Conservation (phyloP, 2,888 invertebrate genomes). For the Agonopterix heracliana region DNA sequence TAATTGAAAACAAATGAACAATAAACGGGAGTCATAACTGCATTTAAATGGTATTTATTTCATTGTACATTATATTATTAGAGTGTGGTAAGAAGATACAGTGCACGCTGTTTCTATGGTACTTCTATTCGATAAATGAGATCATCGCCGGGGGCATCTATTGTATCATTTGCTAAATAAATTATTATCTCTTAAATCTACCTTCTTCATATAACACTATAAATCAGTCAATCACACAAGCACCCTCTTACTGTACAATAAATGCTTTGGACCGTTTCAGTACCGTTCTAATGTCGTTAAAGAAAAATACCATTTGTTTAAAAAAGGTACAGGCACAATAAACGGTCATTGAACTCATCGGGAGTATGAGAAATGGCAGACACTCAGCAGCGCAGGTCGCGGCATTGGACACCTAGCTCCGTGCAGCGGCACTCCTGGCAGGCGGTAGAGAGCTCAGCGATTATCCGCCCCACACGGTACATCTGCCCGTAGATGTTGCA, state of each 20-base stretch:
- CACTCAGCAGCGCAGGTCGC: conserved; percentile 54
- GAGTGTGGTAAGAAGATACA: not conserved
- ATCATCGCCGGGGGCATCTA: conserved; percentile 40
- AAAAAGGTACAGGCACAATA: no score
- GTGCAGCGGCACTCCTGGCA: conserved; percentile 92
- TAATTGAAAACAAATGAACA: no score
- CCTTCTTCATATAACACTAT: conserved; percentile 8
- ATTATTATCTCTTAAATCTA: conserved; percentile 23
- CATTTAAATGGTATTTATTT: no score
- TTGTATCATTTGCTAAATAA: conserved; percentile 24
- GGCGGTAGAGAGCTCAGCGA: conserved; percentile 86
- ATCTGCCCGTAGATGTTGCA: conserved; percentile 94
- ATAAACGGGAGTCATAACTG: no score
- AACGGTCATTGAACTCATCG: no score
- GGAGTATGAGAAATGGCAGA: not conserved
- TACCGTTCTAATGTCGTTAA: not conserved
- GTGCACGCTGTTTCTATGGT: conserved; percentile 14
- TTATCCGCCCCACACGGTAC: conserved; percentile 89
- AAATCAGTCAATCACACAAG: conserved; percentile 16
- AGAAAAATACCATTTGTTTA: no score
- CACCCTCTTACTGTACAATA: conserved; percentile 31
- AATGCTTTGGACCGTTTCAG: conserved; percentile 15
- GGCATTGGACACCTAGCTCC: conserved; percentile 90
- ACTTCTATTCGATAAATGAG: conserved; percentile 32
- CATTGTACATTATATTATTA: not conserved